Evolutionary conservation across 2,797 vertebrate species (phyloP).

Genomic region (Erethizon dorsatum): DNA sequence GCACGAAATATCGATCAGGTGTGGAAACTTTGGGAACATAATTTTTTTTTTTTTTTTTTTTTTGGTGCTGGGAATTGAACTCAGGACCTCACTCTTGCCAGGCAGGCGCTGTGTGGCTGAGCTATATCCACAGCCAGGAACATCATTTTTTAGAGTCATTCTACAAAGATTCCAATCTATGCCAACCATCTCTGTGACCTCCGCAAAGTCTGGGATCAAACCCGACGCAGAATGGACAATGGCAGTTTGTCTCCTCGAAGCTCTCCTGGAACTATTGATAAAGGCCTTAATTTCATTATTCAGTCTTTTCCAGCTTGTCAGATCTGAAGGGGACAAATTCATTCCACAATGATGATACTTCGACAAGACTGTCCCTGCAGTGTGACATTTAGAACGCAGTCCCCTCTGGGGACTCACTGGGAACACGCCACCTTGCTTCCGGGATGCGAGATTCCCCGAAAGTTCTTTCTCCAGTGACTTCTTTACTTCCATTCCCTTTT

Average conservation of each 20-base stretch:
- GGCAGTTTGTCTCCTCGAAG: not conserved
- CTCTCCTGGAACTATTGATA: not conserved
- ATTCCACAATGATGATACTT: not conserved
- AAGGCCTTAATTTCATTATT: slow-evolving; percentile 35
- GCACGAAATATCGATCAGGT: slow-evolving; percentile 69
- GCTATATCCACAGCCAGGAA: not conserved
- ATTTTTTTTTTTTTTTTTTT: not conserved
- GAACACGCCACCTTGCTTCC: not conserved
- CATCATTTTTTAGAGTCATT: slow-evolving; percentile 15
- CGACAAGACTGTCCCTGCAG: not conserved
- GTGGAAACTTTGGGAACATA: slow-evolving; percentile 2
- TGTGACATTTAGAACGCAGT: not conserved
- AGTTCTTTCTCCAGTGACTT: not conserved
- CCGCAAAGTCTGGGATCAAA: slow-evolving; percentile 51
- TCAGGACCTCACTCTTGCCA: not conserved
- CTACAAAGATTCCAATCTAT: not conserved
- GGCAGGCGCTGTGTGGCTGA: not conserved
- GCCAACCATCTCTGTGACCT: slow-evolving; percentile 11
- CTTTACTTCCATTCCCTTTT: slow-evolving; percentile 43
- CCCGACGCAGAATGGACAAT: not conserved
- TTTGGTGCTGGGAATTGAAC: not conserved
- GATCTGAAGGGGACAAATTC: slow-evolving; percentile 12
- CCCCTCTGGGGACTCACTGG: not conserved
- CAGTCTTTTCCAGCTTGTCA: slow-evolving; percentile 34
- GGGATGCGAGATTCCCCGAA: not conserved